Base-by-base conservation (phyloP, 2,797 vertebrate species). In the Acanthurus leucopareius region DNA sequence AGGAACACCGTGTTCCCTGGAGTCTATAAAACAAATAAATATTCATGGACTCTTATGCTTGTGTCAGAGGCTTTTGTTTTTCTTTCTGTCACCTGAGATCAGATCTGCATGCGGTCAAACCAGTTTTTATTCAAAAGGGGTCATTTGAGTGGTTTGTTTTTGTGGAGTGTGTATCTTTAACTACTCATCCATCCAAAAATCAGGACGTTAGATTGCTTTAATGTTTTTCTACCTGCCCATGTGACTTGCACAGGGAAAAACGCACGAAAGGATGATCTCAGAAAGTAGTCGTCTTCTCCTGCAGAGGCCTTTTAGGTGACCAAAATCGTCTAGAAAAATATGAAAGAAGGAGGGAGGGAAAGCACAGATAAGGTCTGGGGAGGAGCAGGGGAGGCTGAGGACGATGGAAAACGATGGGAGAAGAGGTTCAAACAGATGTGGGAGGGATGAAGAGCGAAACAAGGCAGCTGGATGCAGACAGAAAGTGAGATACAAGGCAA, bases 1-100 rank as follows among this genome's bases (percentile, higher is more conserved):
- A 81, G 80, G 87, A 93, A 91, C 92, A 87, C 80, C 1, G 17
- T 83, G 85, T 90, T 83, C 89, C 77, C 79, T 53, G 19, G 48
- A 44, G 42, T 62, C 51, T 78, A 71, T 70, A 38, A 71, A 78
- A 74, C 16, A 79, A 47, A 69, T 56, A 53, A 81, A 84, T 57
- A 77, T 72, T 86, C 52, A 76, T 69, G 49, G 58, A 67, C 59
- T 69, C 32, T 74, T 51, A 59, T 54, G 3, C 32, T n/a, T 16
- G 59, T 16, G 20, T 38, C 45, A 10, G 5, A n/a, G 14, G 48
- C 45, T 2, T 44, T 14, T 62, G 47, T 71, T 57, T 73, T 54
- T 57, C 51, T 52, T 19, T 32, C 13, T 22, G 45, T 45, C 48
- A 16, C 51, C 67, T 25, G 22, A 64, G 72, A 40, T 56, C 19